Evolutionary conservation across 2,888 invertebrate species (phyloP), one percentile per base, ranked within the genome.

Genomic region (Hofmannophila pseudospretella): DNA sequence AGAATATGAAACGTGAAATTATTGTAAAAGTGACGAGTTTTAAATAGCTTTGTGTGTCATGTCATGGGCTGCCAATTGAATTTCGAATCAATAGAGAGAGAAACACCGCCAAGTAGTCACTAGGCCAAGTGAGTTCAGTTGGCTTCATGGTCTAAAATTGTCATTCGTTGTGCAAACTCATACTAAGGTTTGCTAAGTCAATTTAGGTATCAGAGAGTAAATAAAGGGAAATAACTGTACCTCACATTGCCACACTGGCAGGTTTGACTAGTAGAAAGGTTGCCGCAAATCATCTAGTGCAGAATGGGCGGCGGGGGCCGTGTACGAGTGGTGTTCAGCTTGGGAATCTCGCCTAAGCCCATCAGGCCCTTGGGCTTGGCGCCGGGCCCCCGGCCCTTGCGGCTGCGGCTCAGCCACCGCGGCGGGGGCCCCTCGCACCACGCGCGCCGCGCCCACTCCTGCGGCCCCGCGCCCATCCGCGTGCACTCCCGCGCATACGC

Each of bases 401-500:
- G 68, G 9, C 62, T 58, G n/a, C 77, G 72, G 16, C 42, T 46
- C 39, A 80, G 63, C 84, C 82, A 81, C 26, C 61, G 69, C 57
- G 82, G 77, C 60, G 79, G 51, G 8, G 66, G 45, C 2, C 81
- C 82, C 20, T 88, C 89, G 62, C 95, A 95, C 64, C 90, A 90
- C 34, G 92, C 92, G 9, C 89, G 86, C 32, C 88, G 85, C 42
- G 92, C 88, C 96, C 96, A 96, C 47, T 92, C 89, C 0, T 85
- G 85, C 32, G 94, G 80, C 42, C 89, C 87, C 0, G 93, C 92
- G 0, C 96, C 96, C 26, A 94, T 74, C 12, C 96, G 88, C 44
- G 92, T 89, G 66, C 97, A 97, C 70, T 96, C 96, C 48, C 95
- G 91, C 0, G 94, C 94, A 66, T 97, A 97, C 2, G 97, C 97